Conservation (phyloP, 2,888 invertebrate genomes). For the Oligia strigilis region DNA sequence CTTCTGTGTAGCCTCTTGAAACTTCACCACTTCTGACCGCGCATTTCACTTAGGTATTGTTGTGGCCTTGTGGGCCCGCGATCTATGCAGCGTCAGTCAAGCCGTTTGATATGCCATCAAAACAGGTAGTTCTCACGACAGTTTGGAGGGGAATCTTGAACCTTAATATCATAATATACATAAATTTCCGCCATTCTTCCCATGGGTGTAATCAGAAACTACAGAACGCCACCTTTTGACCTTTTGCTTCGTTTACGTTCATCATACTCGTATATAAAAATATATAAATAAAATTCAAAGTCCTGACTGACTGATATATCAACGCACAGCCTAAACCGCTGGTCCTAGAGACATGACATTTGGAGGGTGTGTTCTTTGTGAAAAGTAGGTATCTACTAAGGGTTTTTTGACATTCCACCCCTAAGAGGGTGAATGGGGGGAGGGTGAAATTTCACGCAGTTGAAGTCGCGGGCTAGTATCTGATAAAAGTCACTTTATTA, state of each 20-base stretch:
- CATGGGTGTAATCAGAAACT: background rate
- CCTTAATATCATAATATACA: background rate
- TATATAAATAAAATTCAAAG: too few species aligned
- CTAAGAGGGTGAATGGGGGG: too few species aligned
- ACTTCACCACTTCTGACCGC: conserved; percentile 74
- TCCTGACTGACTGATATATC: too few species aligned
- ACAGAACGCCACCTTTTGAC: background rate
- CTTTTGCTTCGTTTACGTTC: background rate
- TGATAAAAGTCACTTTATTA: background rate
- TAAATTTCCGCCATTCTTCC: background rate
- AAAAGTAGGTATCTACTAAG: too few species aligned
- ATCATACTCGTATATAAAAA: too few species aligned
- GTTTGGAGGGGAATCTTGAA: background rate
- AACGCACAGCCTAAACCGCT: too few species aligned
- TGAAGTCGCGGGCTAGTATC: too few species aligned
- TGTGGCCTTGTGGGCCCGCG: conserved; percentile 53
- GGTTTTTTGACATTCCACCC: too few species aligned
- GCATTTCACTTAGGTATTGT: conserved; percentile 72
- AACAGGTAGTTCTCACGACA: background rate
- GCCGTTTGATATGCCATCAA: conserved; percentile 11
- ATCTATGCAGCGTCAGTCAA: conserved; percentile 51
- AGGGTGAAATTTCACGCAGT: too few species aligned
- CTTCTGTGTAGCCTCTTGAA: conserved; percentile 74
- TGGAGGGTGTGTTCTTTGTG: too few species aligned
- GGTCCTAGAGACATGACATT: too few species aligned